Base-by-base conservation (phyloP, 2,888 invertebrate species). In the Dryobota labecula region DNA sequence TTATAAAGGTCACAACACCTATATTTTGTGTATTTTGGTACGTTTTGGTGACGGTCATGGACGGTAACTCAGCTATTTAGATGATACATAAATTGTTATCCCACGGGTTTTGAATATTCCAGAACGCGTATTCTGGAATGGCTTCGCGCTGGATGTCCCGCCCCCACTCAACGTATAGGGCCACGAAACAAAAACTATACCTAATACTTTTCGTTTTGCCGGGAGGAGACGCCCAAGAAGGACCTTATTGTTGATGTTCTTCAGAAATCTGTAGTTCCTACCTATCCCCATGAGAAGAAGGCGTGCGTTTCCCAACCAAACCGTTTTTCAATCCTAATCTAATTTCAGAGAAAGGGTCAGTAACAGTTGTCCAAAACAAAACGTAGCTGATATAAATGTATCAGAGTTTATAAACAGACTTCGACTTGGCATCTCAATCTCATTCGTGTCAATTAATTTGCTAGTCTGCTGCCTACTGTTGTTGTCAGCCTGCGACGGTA, bases 351-450 rank as follows among this genome's bases (percentile, higher is more conserved):
- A 57, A 80, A 69, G 57, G 64, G 56, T 57, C 63, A 80, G 67
- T 75, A 49, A 41, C 61, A 61, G 57, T 51, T 43, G 8, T 61
- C 61, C 43, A 61, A 64, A 76, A 63, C 65, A 60, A 54, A 69
- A 30, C 47, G 27, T 47, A 51, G 30, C 61, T 11, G 38, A 56
- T 60, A 56, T 66, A 54, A 36, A 78, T 62, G 72, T 64, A 53
- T 27, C 54, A 60, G 58, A 33, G 41, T 83, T 67, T 69, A 75
- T 68, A 80, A 70, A 71, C 62, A 73, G 61, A 64, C 47, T 60
- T 43, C 47, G 60, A 64, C 57, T 76, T 74, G 79, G 76, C 70
- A 69, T 66, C 70, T 64, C 45, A 51, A 54, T 54, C 66, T 45
- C 33, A 51, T 41, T 71, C 49, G 62, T 63, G 61, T 69, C 64